Percentiles rank a stretch among this genome's conserved stretches.
Conservation (phyloP, 2,797 vertebrate species). For the Anableps anableps region DNA sequence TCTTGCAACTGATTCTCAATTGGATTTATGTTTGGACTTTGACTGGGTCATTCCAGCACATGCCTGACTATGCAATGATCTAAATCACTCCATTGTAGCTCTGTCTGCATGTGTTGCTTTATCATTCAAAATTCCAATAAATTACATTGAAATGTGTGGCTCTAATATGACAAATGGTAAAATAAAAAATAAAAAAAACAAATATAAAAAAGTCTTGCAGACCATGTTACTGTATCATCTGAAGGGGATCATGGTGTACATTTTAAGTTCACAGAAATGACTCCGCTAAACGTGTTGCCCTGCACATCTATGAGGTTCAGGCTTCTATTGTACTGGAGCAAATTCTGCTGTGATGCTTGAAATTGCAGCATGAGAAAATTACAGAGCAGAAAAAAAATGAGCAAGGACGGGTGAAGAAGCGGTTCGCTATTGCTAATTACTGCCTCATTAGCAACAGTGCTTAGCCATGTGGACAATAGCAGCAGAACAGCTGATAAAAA, state of each 20-base stretch:
- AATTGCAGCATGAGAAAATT: constrained; percentile 78
- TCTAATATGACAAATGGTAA: not conserved
- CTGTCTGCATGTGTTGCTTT: not conserved
- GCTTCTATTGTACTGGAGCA: constrained; percentile 68
- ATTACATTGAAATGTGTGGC: not conserved
- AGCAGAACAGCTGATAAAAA: constrained; percentile 80
- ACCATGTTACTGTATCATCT: constrained; percentile 33
- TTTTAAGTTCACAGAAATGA: constrained; percentile 60
- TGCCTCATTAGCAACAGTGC: constrained; percentile 79
- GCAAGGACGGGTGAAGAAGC: constrained; percentile 76
- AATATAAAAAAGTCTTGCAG: no score
- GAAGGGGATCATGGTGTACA: constrained; percentile 30
- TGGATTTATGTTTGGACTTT: not conserved
- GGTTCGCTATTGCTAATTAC: constrained; percentile 80
- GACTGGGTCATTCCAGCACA: not conserved
- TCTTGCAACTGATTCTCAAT: not conserved
- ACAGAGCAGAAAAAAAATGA: constrained; percentile 58
- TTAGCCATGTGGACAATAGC: constrained; percentile 80
- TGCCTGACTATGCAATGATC: not conserved
- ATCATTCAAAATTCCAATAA: not conserved
- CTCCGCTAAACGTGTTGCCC: constrained; percentile 48
- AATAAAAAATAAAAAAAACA: not conserved
- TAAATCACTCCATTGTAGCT: not conserved
- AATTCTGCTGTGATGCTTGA: constrained; percentile 78
- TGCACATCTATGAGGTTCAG: constrained; percentile 52